Evolutionary conservation across 2,113 vertebrate species (phyloP).

Genomic region (Sprattus sprattus): DNA sequence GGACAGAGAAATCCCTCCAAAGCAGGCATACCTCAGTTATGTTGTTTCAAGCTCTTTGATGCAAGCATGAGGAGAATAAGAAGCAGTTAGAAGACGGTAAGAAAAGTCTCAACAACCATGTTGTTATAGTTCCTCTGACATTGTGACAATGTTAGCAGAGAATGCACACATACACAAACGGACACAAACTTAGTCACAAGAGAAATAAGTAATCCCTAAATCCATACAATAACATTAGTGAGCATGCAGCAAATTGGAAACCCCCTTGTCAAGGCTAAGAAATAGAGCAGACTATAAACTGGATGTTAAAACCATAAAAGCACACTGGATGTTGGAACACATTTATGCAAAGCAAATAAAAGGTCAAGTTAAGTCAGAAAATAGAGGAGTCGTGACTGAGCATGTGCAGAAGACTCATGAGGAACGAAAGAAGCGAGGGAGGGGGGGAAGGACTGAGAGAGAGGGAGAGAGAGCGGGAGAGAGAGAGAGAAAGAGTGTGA

Average conservation of each 20-base stretch:
- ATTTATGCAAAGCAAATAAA: neutral
- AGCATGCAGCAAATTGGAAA: neutral
- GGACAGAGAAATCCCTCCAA: neutral
- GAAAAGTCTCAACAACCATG: neutral
- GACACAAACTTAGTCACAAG: neutral
- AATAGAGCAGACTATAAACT: neutral
- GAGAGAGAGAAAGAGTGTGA: neutral
- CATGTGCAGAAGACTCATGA: neutral
- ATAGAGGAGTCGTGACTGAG: neutral
- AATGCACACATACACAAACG: neutral
- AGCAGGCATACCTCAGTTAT: slow-evolving; percentile 65
- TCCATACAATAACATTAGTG: neutral
- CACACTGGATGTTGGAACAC: neutral
- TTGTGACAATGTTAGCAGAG: neutral
- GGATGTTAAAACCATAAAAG: neutral
- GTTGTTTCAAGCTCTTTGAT: slow-evolving; percentile 62
- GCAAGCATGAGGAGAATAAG: slow-evolving; percentile 62
- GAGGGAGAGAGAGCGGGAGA: neutral
- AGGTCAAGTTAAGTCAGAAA: neutral
- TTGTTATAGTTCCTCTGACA: neutral
- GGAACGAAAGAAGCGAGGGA: neutral
- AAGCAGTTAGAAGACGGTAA: slow-evolving; percentile 36
- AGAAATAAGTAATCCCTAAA: neutral
- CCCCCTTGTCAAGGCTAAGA: neutral
- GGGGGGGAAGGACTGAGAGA: neutral